Base-by-base conservation (phyloP, 35 echinoderm and acorn worm species). In the Ophioderma brevispina region DNA sequence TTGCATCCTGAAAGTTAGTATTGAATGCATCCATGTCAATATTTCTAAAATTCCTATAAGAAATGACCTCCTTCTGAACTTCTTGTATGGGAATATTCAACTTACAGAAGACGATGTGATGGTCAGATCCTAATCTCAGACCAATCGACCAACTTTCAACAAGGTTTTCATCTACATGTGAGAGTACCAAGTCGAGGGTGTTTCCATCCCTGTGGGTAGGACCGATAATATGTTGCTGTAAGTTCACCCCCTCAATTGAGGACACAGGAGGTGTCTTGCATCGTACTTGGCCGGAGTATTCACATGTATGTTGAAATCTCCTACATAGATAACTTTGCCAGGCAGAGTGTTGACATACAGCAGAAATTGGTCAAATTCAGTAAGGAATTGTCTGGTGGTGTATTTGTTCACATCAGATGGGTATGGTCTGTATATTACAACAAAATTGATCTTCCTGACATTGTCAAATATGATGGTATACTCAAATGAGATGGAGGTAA, bases 281-380 rank as follows among this genome's bases (percentile, higher is more conserved):
- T 91, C 93, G 10, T 28, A 43, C 41, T 91, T 84, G 46, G 13
- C 35, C 14, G 77, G 88, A 59, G 30, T n/a, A 52, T 95, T 84
- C 5, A 95, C 37, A 52, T 95, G 89, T 13, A 92, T 25, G 70
- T 95, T 95, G 32, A 95, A 91, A 46, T 95, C 93, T 32, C 93
- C 93, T 10, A 92, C 15, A 36, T 89, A 79, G 14, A 92, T 2
- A n/a, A 96, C 35, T 56, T 92, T 92, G n/a, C 43, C 23, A 40
- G 46, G 49, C n/a, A 34, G 30, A 11, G 59, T 19, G 30, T 11
- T 81, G 32, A 89, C 32, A 30, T 82, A 34, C 11, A 38, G 76
- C 2, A 92, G 4, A 19, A 96, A 87, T 42, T 39, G 10, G 8
- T 86, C 78, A 77, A 92, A 89, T 31, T 96, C 87, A 64, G 21